Percentiles rank a stretch among this genome's conserved stretches.
Evolutionary conservation across 1,140 invertebrate species (phyloP).

Genomic region (Apolygus lucorum): DNA sequence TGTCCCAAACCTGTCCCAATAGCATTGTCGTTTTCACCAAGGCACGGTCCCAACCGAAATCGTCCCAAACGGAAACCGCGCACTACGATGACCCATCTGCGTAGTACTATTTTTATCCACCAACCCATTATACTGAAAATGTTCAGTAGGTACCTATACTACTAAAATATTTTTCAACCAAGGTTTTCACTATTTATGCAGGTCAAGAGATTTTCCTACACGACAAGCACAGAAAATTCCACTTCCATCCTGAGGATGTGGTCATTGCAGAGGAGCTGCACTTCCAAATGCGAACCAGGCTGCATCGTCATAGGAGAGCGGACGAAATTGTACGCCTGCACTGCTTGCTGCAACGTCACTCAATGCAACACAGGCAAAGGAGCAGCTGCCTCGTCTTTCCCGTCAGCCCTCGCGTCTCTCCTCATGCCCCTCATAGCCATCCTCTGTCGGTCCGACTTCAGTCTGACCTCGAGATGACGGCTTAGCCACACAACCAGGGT

Average conservation of each 20-base stretch:
- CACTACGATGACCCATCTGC: conserved; percentile 6
- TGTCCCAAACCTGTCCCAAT: too few species aligned
- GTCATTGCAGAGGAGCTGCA: conserved; percentile 71
- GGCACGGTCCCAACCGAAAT: too few species aligned
- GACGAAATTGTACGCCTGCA: conserved; percentile 74
- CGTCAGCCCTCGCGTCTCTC: too few species aligned
- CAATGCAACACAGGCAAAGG: conserved; percentile 65
- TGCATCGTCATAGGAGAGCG: conserved; percentile 76
- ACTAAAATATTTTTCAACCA: too few species aligned
- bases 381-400: too few species aligned
- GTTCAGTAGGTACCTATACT: too few species aligned
- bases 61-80: conserved; percentile 9
- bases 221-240: conserved; percentile 68
- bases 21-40: too few species aligned
- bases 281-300: conserved; percentile 68
- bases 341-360: conserved; percentile 62
- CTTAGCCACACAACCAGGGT: too few species aligned
- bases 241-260: conserved; percentile 65
- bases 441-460: too few species aligned
- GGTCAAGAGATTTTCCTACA: conserved; percentile 75
- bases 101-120: background rate
- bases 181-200: too few species aligned
- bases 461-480: too few species aligned
- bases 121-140: background rate
- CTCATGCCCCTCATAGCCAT: too few species aligned